Evolutionary conservation across 2,888 invertebrate genomes (phyloP), one percentile per base, ranked within the genome.

Genomic region (Elmis aenea): DNA sequence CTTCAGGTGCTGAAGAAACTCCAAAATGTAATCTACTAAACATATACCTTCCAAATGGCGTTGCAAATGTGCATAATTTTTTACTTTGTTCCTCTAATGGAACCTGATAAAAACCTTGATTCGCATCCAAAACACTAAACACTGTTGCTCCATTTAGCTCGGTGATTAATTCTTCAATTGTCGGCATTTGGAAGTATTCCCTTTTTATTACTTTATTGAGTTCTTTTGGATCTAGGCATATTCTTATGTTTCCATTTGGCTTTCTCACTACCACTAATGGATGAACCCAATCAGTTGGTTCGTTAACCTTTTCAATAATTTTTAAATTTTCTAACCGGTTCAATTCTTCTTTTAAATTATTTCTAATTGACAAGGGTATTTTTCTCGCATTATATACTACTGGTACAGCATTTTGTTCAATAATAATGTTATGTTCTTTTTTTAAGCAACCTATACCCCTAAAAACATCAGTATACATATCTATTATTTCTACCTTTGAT

Each of bases 391-490:
- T n/a, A n/a, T n/a, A n/a, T n/a, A 33, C 33, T 3, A 36, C 29
- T 12, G 44, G 44, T 24, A 25, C 15, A 2, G 33, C 38, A 12
- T 34, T 33, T 10, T 23, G 10, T 18, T 32, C 26, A 13, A 50
- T 22, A 14, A 45, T 26, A 9, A 50, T 42, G 10, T 33, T 13
- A 18, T 37, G 52, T 25, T 5, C 26, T 12, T 33, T 35, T 10
- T 38, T 32, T n/a, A 53, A 26, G 18, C 45, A 38, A 5, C 52
- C 52, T 33, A 42, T 35, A n/a, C 50, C 47, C 8, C 20, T 9
- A 33, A 54, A 53, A 4, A 50, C 33, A 27, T 51, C 40, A 33
- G 26, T 22, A 32, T 46, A 48, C 9, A 43, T 24, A 12, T 12
- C 10, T 3, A 15, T 11, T 12, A 33, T 14, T 2, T 32, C 13